Conservation (phyloP, 2,113 vertebrate species). For the Lampris megalopsis region DNA sequence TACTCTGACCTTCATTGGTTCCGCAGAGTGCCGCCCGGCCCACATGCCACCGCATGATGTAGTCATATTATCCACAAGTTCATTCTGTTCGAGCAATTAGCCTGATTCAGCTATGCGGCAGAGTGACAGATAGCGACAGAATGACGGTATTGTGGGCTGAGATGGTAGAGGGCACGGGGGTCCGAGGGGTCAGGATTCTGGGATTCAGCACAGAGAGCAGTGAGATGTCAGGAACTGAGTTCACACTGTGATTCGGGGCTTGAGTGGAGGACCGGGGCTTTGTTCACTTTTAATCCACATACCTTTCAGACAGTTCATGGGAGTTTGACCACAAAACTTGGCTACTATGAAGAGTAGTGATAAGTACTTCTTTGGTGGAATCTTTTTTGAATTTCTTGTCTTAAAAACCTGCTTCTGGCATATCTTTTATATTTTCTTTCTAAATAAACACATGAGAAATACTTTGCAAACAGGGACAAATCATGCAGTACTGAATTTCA, state of each 20-base stretch:
- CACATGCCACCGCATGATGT: conserved; percentile 52
- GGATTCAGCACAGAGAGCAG: conserved; percentile 26
- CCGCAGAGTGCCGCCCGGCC: conserved; percentile 27
- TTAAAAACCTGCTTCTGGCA: too few species aligned
- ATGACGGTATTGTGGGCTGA: conserved; percentile 54
- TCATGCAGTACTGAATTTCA: too few species aligned
- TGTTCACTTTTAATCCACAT: conserved; percentile 17
- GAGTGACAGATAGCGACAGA: conserved; percentile 50
- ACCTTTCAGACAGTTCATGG: not conserved
- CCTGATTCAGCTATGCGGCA: conserved; percentile 46
- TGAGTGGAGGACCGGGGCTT: conserved; percentile 13
- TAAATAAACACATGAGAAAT: too few species aligned
- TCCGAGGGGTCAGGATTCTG: conserved; percentile 30
- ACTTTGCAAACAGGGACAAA: too few species aligned
- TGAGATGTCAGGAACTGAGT: conserved; percentile 27
- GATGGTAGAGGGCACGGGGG: conserved; percentile 19
- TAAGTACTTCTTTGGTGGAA: not conserved
- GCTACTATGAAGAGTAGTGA: not conserved
- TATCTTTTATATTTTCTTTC: too few species aligned
- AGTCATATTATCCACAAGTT: conserved; percentile 48
- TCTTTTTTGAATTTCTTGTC: too few species aligned
- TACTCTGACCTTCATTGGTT: conserved; percentile 52
- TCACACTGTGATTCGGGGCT: conserved; percentile 7
- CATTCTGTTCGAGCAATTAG: conserved; percentile 49
- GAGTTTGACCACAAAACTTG: not conserved